phyloP scores from a whole-genome alignment of 2,888 invertebrate genomes.

The Pseudeuparius sepicola region DNA sequence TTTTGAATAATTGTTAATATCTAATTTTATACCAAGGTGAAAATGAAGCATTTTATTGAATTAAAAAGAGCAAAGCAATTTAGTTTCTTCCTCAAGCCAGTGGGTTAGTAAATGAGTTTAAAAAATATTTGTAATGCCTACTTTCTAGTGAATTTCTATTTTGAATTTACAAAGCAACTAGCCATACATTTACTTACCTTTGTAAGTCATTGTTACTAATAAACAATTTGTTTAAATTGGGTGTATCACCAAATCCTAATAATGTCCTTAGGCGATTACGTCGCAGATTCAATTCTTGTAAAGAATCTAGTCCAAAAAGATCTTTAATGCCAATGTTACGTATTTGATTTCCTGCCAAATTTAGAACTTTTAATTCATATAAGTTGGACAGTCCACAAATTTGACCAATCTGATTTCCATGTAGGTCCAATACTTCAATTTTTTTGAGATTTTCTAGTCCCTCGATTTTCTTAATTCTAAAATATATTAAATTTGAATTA shows the following conservation, averaged over 20 bases:
- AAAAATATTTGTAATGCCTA: too few relatives aligned
- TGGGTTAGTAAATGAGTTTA: too few relatives aligned
- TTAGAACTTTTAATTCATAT: constrained; percentile 75
- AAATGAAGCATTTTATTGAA: too few relatives aligned
- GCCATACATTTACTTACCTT: constrained; percentile 43
- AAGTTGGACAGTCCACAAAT: constrained; percentile 61
- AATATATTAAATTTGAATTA: constrained; percentile 32
- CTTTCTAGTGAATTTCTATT: too few relatives aligned
- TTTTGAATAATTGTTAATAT: too few relatives aligned
- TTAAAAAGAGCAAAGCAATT: too few relatives aligned
- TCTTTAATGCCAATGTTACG: constrained; percentile 65
- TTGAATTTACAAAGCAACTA: too few relatives aligned
- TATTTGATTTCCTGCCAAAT: constrained; percentile 87
- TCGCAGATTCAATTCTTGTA: constrained; percentile 82
- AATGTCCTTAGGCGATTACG: constrained; percentile 74
- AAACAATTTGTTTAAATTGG: constrained; percentile 67
- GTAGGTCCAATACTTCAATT: constrained; percentile 84
- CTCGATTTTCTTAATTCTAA: constrained; percentile 68
- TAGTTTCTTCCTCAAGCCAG: too few relatives aligned
- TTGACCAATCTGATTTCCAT: constrained; percentile 75
- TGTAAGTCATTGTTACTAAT: constrained; percentile 72
- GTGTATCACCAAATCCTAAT: constrained; percentile 68
- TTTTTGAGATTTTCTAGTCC: constrained; percentile 61
- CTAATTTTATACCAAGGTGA: too few relatives aligned
- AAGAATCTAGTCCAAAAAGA: constrained; percentile 62